phyloP scores from a whole-genome alignment of 2,888 invertebrate species.

The Reticulitermes lucifugus region DNA sequence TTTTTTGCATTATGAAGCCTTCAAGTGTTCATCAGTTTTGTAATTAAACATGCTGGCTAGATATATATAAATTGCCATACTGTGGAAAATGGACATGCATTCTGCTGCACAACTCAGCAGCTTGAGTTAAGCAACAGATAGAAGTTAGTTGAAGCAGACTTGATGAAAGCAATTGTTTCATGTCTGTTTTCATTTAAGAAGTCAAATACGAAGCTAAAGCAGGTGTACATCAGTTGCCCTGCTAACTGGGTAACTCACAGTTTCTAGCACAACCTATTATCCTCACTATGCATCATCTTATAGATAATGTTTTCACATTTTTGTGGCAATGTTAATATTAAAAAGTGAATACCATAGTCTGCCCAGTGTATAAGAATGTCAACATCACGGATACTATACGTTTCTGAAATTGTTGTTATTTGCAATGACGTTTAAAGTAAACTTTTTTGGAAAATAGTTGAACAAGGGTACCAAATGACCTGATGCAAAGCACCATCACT shows the following conservation, averaged over 20 bases:
- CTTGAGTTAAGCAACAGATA: not conserved
- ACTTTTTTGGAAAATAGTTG: not conserved
- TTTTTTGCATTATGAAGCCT: slow-evolving; percentile 13
- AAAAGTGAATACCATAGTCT: not conserved
- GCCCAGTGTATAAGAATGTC: not conserved
- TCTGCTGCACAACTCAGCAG: not conserved
- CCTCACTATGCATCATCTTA: not conserved
- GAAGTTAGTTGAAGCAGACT: not conserved
- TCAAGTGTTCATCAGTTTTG: slow-evolving; percentile 13
- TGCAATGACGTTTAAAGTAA: not conserved
- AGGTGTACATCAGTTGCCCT: not conserved
- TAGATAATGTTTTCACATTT: not conserved
- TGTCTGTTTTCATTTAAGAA: not conserved
- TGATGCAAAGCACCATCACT: not conserved
- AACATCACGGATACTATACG: not conserved
- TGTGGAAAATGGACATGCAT: not conserved
- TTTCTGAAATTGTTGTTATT: not conserved
- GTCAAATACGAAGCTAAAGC: not conserved
- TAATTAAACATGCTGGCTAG: slow-evolving; percentile 7
- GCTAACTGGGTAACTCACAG: not conserved
- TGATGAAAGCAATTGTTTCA: not conserved
- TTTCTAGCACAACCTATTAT: not conserved
- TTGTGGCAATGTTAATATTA: not conserved
- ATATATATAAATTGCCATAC: not conserved
- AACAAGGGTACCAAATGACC: not conserved